Conservation (phyloP, 2,797 vertebrate genomes). For the Tamandua tetradactyla region DNA sequence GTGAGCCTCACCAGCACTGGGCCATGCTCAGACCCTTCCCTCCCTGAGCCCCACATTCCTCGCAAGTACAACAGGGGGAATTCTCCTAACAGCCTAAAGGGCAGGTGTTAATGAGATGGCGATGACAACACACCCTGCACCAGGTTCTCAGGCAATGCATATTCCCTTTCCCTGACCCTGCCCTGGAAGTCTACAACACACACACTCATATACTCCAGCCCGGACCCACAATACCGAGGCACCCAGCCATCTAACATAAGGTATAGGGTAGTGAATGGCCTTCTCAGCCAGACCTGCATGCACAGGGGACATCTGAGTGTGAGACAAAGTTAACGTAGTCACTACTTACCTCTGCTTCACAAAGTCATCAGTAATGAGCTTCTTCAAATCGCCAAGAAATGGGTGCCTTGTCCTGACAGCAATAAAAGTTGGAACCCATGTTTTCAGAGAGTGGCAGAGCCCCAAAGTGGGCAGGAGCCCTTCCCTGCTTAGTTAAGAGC, state of each 20-base stretch:
- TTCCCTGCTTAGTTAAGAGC: slow-evolving; percentile 82
- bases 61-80: neutral
- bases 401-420: slow-evolving; percentile 87
- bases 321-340: neutral
- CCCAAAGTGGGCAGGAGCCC: neutral
- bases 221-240: neutral
- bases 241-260: neutral
- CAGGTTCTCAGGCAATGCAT: neutral
- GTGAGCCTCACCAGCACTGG: neutral
- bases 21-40: neutral
- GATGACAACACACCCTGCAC: no score
- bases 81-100: neutral
- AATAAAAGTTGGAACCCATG: neutral
- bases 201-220: neutral
- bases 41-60: neutral
- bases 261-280: neutral
- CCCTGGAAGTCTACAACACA: neutral
- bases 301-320: neutral
- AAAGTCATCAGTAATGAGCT: slow-evolving; percentile 91
- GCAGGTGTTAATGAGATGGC: neutral
- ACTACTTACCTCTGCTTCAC: slow-evolving; percentile 90
- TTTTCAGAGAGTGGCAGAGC: neutral
- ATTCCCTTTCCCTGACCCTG: neutral
- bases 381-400: slow-evolving; percentile 91
- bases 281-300: neutral